These are phyloP conservation scores for Melanchra persicariae DNA, from an alignment of 2,888 invertebrate genomes.

Conservation along the genomic window DNA sequence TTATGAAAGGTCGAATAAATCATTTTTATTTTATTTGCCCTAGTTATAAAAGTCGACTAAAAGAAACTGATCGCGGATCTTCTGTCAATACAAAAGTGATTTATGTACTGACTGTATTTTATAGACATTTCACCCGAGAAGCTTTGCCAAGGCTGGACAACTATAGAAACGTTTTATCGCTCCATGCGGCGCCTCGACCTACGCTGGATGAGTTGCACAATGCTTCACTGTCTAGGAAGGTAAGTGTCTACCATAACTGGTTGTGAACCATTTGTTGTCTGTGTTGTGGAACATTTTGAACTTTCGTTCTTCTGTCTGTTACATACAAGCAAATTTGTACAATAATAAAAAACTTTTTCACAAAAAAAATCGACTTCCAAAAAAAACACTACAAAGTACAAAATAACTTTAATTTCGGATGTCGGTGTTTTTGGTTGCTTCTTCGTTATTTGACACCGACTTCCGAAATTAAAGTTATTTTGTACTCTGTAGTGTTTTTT, in stretches of 20 bases:
- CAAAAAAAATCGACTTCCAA: too few species aligned
- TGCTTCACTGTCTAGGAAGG: slow-evolving; percentile 95
- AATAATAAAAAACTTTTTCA: too few species aligned
- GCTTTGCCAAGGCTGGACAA: slow-evolving; percentile 96
- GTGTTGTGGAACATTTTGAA: neutral
- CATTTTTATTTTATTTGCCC: neutral
- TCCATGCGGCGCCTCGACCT: slow-evolving; percentile 96
- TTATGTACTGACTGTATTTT: slow-evolving; percentile 60
- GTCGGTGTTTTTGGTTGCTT: too few species aligned
- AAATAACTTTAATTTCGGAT: too few species aligned
- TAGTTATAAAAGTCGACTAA: neutral
- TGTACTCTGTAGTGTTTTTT: too few species aligned
- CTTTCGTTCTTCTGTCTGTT: neutral
- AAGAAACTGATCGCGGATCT: neutral
- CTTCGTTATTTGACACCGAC: too few species aligned
- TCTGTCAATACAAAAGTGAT: slow-evolving; percentile 23
- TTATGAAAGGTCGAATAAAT: neutral
- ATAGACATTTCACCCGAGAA: slow-evolving; percentile 96
- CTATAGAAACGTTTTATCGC: slow-evolving; percentile 96
- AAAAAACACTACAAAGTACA: too few species aligned
- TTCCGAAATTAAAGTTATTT: too few species aligned
- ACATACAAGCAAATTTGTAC: too few species aligned
- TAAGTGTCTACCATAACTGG: slow-evolving; percentile 81
- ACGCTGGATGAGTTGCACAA: slow-evolving; percentile 97
- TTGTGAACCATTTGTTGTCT: too few species aligned